Evolutionary conservation across 2,888 invertebrate species (phyloP).

Genomic region (Eupithecia tripunctaria): DNA sequence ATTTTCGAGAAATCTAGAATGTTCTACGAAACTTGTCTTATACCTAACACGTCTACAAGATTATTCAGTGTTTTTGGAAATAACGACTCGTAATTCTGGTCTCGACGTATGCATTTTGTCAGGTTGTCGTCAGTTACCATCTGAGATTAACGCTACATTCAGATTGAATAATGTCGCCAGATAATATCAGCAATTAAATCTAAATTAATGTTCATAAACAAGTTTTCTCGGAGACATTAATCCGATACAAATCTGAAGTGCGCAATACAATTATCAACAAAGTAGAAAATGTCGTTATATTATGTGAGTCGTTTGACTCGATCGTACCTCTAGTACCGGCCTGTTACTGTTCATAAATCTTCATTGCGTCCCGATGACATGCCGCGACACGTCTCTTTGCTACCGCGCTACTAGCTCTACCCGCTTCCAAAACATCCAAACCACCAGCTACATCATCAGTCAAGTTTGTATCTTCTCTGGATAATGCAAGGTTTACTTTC

Average conservation of each 20-base stretch:
- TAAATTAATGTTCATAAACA: slow-evolving; percentile 40
- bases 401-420: slow-evolving; percentile 72
- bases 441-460: slow-evolving; percentile 44
- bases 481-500: slow-evolving; percentile 40
- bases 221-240: slow-evolving; percentile 36
- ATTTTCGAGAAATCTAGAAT: background rate
- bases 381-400: slow-evolving; percentile 82
- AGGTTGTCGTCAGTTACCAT: slow-evolving; percentile 7
- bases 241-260: slow-evolving; percentile 55
- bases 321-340: slow-evolving; percentile 65
- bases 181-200: slow-evolving; percentile 37
- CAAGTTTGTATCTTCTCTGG: slow-evolving; percentile 47
- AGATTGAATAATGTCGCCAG: slow-evolving; percentile 33
- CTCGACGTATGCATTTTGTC: slow-evolving; percentile 10
- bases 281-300: slow-evolving; percentile 62
- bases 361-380: slow-evolving; percentile 84
- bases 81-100: background rate
- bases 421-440: slow-evolving; percentile 58
- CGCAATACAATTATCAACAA: slow-evolving; percentile 64
- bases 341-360: slow-evolving; percentile 82
- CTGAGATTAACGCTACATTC: slow-evolving; percentile 18
- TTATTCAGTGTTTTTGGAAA: slow-evolving; percentile 1
- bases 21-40: background rate
- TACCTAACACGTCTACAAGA: background rate
- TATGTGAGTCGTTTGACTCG: slow-evolving; percentile 66